These are phyloP conservation scores for Rhinopomastus cyanomelas DNA, from an alignment of 2,113 vertebrate genomes.

Conservation along the genomic window DNA sequence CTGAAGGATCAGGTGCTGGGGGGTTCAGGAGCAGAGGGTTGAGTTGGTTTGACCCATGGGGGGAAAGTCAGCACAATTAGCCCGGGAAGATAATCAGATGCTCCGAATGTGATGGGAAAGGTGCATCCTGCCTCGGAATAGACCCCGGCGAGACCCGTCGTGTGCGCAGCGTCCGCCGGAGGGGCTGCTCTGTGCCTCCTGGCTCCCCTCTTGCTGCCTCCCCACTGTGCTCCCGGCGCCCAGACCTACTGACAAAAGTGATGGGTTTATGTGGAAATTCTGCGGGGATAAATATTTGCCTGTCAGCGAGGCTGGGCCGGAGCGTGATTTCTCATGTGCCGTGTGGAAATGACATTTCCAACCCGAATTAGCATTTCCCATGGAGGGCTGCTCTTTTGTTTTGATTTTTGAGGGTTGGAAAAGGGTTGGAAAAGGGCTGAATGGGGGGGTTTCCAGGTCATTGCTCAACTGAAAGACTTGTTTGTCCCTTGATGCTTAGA, in stretches of 20 bases:
- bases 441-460: background rate
- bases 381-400: background rate
- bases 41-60: background rate
- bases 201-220: background rate
- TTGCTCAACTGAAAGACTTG: background rate
- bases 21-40: background rate
- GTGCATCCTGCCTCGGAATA: background rate
- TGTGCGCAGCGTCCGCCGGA: background rate
- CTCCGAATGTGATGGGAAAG: background rate
- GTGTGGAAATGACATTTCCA: constrained; percentile 33
- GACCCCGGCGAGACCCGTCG: rapidly evolving
- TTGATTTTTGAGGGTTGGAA: no score
- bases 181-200: background rate
- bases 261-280: constrained; percentile 36
- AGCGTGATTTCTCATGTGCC: constrained; percentile 9
- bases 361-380: background rate
- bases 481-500: background rate
- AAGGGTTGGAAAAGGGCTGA: background rate
- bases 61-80: background rate
- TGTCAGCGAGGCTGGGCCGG: background rate
- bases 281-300: constrained; percentile 28
- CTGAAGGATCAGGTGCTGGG: background rate
- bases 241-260: constrained; percentile 1
- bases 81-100: background rate
- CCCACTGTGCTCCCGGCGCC: background rate